These are phyloP conservation scores for Episyrphus balteatus DNA, from an alignment of 1,140 invertebrate genomes.

Conservation along the genomic window DNA sequence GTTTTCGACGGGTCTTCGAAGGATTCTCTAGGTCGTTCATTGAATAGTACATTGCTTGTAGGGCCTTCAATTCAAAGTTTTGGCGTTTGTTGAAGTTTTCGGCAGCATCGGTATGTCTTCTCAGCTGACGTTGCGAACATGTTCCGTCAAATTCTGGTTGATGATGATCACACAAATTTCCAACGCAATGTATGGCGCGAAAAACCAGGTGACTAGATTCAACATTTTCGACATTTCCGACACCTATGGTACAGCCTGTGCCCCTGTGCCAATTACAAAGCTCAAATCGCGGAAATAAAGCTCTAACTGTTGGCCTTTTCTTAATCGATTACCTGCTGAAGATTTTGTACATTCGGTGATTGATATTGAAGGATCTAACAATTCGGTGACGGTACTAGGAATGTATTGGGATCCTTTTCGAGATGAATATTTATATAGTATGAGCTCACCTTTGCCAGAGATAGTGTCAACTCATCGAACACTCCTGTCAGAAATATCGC, in stretches of 20 bases:
- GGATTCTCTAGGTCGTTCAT: constrained; percentile 6
- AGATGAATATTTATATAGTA: constrained; percentile 1
- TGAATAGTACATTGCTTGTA: constrained; percentile 22
- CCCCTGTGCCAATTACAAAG: too few species aligned
- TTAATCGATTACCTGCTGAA: too few species aligned
- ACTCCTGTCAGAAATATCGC: constrained; percentile 22
- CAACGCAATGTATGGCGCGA: constrained; percentile 36
- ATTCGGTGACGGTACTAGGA: neutral
- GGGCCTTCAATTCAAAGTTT: constrained; percentile 23
- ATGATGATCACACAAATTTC: constrained; percentile 7
- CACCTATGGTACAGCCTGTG: constrained; percentile 20
- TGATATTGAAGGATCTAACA: neutral
- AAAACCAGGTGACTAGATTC: constrained; percentile 13
- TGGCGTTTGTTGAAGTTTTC: constrained; percentile 31
- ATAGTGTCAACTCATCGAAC: constrained; percentile 10
- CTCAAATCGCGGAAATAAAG: too few species aligned
- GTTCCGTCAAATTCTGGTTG: constrained; percentile 33
- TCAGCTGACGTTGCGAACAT: constrained; percentile 34
- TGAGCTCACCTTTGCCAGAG: neutral
- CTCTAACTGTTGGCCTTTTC: too few species aligned
- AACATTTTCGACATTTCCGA: constrained; percentile 23
- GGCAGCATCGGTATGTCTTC: constrained; percentile 23
- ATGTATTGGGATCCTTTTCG: neutral
- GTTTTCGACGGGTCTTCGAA: constrained; percentile 18
- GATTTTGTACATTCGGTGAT: neutral